Conservation (phyloP, 2,888 invertebrate genomes). For the Ophioninae sp. region DNA sequence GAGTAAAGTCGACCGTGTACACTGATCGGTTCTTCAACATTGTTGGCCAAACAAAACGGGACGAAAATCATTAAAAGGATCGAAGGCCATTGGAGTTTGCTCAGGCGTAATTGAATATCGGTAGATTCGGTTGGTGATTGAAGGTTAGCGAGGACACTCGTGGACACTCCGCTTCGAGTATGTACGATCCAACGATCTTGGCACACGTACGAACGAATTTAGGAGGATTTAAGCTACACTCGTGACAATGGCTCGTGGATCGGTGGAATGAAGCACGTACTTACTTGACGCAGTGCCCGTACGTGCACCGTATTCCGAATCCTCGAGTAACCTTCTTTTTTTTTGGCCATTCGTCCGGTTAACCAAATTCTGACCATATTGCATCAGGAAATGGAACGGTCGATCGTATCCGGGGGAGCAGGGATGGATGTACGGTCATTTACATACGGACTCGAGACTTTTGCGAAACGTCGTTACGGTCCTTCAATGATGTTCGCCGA, state of each 20-base stretch:
- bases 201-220: constrained; percentile 39
- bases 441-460: neutral
- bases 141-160: neutral
- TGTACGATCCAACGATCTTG: constrained; percentile 6
- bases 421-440: neutral
- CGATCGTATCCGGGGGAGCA: neutral
- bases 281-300: constrained; percentile 38
- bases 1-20: constrained; percentile 2
- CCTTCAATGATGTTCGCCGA: neutral
- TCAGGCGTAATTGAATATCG: neutral
- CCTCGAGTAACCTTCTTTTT: constrained; percentile 71
- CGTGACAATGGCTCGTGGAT: constrained; percentile 68
- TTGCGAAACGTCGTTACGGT: neutral
- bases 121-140: neutral
- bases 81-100: neutral
- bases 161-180: neutral
- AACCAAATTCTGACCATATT: constrained; percentile 71
- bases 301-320: constrained; percentile 26
- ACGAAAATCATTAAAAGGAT: constrained; percentile 1
- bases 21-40: constrained; percentile 13
- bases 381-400: constrained; percentile 54
- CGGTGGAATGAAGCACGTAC: constrained; percentile 66
- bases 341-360: constrained; percentile 70
- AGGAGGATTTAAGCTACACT: constrained; percentile 63
- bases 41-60: neutral